Base-by-base conservation (phyloP, 2,888 invertebrate species). In the Xylota segnis region DNA sequence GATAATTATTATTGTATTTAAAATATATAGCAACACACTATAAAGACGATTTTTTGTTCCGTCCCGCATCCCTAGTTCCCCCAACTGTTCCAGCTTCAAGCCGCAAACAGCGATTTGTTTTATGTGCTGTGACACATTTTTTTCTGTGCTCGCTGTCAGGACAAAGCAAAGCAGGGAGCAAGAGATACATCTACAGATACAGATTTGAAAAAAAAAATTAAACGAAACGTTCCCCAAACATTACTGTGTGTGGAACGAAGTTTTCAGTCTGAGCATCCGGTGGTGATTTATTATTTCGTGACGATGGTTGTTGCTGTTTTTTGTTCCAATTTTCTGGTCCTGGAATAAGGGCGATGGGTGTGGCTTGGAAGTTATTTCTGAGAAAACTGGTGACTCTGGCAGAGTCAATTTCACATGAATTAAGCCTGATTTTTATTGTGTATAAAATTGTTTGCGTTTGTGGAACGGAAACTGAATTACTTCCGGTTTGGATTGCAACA, bases 301-400 rank as follows among this genome's bases (percentile, higher is more conserved):
- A 23, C n/a, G n/a, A n/a, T n/a, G n/a, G n/a, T n/a, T 27, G 63
- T 29, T 47, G 58, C 65, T 52, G 58, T 47, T 68, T 61, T 58
- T 43, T 54, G 56, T 68, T 86, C 72, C 82, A 86, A 86, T 86
- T 86, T 86, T 86, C 81, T 82, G 86, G 76, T 82, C 54, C 50
- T 77, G 81, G 47, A 59, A 68, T 50, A 43, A 47, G n/a, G 32
- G 29, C 29, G 40, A 47, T 50, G 58, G 16, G 56, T 27, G 66
- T 56, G 16, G 68, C 61, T 71, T 83, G 23, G 59, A 29, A 43
- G 10, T 34, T 37, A 75, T 27, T 84, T 75, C 79, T 43, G 37
- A 66, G 75, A 84, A 84, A 65, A 37, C 5, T 50, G 29, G 2
- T 50, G 29, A 2, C 37, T 58, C 58, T 52, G 23, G 29, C 40